Evolutionary conservation across 2,113 vertebrate species (phyloP).

Genomic region (Notiomystis cincta): DNA sequence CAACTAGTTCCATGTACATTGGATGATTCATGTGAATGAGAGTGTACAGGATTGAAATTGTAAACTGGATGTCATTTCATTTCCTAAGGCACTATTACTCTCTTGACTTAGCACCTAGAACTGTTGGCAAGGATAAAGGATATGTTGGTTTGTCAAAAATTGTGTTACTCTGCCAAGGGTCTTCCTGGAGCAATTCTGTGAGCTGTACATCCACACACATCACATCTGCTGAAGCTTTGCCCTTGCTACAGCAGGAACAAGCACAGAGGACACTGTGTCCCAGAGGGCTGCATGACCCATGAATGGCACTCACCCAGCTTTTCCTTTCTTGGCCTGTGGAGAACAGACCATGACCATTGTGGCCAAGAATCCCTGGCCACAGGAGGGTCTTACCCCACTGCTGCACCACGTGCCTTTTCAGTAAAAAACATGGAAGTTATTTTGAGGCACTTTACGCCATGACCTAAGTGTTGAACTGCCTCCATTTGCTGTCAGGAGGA

Average conservation of each 20-base stretch:
- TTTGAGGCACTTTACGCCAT: neutral
- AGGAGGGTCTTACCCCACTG: neutral
- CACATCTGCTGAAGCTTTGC: neutral
- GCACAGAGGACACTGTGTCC: neutral
- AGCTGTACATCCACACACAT: rapidly evolving
- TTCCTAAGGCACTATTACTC: neutral
- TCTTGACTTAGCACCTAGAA: neutral
- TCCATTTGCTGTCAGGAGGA: neutral
- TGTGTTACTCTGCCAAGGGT: neutral
- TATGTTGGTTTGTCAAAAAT: neutral
- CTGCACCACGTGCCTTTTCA: neutral
- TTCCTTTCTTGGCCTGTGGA: neutral
- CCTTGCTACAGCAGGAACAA: neutral
- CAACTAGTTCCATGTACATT: neutral
- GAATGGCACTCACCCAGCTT: neutral
- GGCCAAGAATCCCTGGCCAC: neutral
- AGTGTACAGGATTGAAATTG: neutral
- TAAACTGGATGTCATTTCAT: neutral
- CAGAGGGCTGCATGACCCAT: neutral
- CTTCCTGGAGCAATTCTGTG: neutral
- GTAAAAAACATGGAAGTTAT: neutral
- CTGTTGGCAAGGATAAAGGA: neutral
- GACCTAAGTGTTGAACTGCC: neutral
- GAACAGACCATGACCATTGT: neutral
- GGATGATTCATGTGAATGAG: neutral